phyloP scores from a whole-genome alignment of 2,113 vertebrate species.

The Prochilodus magdalenae region DNA sequence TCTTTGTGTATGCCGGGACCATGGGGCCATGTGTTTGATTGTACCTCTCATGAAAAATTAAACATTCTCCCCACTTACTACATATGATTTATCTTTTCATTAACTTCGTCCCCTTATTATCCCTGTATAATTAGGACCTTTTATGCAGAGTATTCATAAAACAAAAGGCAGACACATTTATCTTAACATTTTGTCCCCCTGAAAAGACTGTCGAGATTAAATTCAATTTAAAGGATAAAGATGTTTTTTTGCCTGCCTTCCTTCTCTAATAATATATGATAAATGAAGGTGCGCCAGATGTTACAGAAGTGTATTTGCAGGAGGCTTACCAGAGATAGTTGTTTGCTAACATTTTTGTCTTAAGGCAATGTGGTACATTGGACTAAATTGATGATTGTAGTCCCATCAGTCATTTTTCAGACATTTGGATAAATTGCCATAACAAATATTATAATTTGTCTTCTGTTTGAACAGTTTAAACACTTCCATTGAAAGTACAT shows the following conservation, averaged over 20 bases:
- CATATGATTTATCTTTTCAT: conserved; percentile 62
- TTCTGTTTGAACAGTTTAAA: too few species aligned
- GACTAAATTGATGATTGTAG: too few species aligned
- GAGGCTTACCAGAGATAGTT: background rate
- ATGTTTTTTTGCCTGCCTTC: conserved; percentile 33
- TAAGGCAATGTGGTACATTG: background rate
- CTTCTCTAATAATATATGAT: background rate
- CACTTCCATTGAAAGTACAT: too few species aligned
- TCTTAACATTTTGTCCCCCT: conserved; percentile 46
- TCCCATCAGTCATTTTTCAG: too few species aligned
- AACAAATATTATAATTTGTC: too few species aligned
- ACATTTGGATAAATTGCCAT: too few species aligned
- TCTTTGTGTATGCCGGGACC: conserved; percentile 36
- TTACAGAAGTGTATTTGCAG: background rate
- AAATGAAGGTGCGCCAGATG: conserved; percentile 5
- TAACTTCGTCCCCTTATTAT: conserved; percentile 52
- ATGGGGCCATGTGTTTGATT: conserved; percentile 44
- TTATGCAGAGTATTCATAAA: conserved; percentile 58
- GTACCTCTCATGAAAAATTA: conserved; percentile 56
- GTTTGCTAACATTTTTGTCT: background rate
- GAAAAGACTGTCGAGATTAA: conserved; percentile 41
- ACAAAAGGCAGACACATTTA: conserved; percentile 53
- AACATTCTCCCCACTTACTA: conserved; percentile 50
- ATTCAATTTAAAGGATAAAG: conserved; percentile 49
- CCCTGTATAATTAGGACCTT: conserved; percentile 51